Conservation (phyloP, 2,113 vertebrate genomes). For the Shinisaurus crocodilurus region DNA sequence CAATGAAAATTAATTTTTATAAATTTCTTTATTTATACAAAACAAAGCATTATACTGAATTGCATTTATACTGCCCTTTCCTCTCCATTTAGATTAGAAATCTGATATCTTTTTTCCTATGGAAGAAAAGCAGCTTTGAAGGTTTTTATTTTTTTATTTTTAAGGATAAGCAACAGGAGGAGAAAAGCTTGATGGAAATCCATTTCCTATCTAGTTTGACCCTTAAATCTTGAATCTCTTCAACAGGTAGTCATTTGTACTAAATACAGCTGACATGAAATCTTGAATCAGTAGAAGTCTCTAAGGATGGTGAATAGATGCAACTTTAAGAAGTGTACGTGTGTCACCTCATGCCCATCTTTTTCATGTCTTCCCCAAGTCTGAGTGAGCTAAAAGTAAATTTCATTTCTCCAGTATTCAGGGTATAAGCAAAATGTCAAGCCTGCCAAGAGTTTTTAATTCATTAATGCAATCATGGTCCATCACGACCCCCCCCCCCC, state of each 20-base stretch:
- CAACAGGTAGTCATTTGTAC: background rate
- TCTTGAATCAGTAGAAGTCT: background rate
- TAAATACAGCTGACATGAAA: background rate
- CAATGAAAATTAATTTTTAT: no score
- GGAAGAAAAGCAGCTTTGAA: background rate
- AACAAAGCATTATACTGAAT: no score
- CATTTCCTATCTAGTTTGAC: background rate
- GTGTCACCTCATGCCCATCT: background rate
- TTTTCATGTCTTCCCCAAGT: background rate
- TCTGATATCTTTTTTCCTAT: no score
- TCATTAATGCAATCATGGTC: slow-evolving; percentile 63
- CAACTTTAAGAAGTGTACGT: slow-evolving; percentile 17
- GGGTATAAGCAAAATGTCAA: slow-evolving; percentile 27
- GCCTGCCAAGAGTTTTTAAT: slow-evolving; percentile 51
- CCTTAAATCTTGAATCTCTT: background rate
- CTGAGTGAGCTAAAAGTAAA: slow-evolving; percentile 33
- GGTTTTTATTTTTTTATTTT: background rate
- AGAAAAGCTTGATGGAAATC: background rate
- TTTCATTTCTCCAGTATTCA: slow-evolving; percentile 42
- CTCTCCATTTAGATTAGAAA: background rate
- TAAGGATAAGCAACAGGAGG: no score
- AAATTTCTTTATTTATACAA: no score
- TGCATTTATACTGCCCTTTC: no score
- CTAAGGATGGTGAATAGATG: background rate
- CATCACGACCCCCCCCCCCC: slow-evolving; percentile 40